A percentile compares a stretch with the other conserved stretches of the same genome.
Evolutionary conservation across 2,888 invertebrate genomes (phyloP).

Genomic region (Alentia gelatinosa): DNA sequence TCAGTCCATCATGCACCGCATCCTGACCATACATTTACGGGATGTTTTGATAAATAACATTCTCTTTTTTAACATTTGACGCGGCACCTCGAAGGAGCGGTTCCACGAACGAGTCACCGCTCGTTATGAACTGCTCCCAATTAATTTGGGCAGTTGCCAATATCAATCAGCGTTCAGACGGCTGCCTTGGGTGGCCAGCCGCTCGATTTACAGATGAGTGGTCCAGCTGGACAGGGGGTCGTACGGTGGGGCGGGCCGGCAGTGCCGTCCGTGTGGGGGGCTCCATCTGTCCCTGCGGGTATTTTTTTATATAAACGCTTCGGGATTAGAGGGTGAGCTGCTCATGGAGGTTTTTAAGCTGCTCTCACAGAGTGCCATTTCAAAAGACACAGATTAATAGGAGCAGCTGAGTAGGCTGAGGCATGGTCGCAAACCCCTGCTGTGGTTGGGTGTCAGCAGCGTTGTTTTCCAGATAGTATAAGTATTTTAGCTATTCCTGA

Average conservation of each 20-base stretch:
- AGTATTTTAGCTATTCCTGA: too few species aligned
- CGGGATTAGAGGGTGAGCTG: not conserved
- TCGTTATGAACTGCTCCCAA: not conserved
- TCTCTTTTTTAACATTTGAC: too few species aligned
- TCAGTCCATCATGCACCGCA: too few species aligned
- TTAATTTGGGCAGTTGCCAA: conserved; percentile 17
- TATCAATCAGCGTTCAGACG: not conserved
- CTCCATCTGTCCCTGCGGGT: too few species aligned
- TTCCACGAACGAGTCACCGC: not conserved
- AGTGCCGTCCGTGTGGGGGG: not conserved
- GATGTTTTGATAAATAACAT: too few species aligned
- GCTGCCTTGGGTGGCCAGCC: not conserved
- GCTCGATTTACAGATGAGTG: not conserved
- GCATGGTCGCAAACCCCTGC: too few species aligned
- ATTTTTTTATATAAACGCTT: not conserved
- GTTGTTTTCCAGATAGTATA: too few species aligned
- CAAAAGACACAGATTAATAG: not conserved
- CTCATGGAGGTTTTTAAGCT: not conserved
- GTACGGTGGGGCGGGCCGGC: not conserved
- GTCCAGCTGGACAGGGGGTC: not conserved
- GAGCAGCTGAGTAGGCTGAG: too few species aligned
- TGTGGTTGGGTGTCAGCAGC: too few species aligned
- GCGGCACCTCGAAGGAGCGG: too few species aligned
- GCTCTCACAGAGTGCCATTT: not conserved
- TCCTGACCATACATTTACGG: too few species aligned